phyloP scores from a whole-genome alignment of 2,888 invertebrate genomes.

The Psococerastis gibbosa region DNA sequence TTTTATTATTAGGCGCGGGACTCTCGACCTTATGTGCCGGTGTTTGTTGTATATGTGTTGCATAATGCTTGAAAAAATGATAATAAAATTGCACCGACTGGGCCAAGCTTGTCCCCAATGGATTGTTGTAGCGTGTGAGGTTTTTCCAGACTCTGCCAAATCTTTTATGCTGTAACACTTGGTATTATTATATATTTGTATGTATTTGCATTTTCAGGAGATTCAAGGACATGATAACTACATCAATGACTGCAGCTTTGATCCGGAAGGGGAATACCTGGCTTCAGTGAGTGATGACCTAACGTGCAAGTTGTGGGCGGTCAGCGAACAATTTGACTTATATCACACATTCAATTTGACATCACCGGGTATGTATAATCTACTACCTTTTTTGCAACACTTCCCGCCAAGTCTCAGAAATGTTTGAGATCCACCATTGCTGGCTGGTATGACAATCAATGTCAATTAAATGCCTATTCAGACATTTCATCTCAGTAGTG shows the following conservation, averaged over 20 bases:
- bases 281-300: constrained; percentile 63
- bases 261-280: constrained; percentile 43
- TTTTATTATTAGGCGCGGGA: no score
- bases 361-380: constrained; percentile 34
- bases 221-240: constrained; percentile 44
- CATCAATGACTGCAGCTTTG: constrained; percentile 48
- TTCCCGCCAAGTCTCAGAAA: no score
- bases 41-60: no score
- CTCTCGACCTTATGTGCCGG: no score
- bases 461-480: no score
- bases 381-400: no score
- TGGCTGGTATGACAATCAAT: no score
- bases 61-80: no score
- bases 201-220: constrained; percentile 27
- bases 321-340: constrained; percentile 30
- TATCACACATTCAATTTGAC: constrained; percentile 39
- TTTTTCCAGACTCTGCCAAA: constrained; percentile 9
- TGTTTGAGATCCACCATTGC: no score
- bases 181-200: neutral
- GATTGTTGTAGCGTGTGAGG: no score
- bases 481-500: no score
- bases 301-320: constrained; percentile 47
- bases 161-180: constrained; percentile 7
- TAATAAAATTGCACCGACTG: neutral
- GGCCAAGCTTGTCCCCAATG: no score